Evolutionary conservation across 2,113 vertebrate genomes (phyloP).

Genomic region (Leptosomus discolor): DNA sequence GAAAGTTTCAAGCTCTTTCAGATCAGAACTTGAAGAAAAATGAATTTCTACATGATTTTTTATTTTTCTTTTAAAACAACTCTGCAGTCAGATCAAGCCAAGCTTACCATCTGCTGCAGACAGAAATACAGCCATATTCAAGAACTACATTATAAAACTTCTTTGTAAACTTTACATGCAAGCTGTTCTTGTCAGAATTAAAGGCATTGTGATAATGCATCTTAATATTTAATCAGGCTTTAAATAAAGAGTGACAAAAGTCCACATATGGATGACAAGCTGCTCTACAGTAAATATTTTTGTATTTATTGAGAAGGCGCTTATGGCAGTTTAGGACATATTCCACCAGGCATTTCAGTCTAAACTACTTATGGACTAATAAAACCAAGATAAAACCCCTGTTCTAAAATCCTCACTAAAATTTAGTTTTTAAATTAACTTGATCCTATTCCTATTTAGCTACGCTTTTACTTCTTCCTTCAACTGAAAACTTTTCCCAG

Average conservation of each 20-base stretch:
- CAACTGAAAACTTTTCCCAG: background rate
- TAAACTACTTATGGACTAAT: conserved; percentile 6
- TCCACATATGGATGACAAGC: conserved; percentile 83
- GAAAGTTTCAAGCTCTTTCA: conserved; percentile 55
- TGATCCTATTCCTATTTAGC: background rate
- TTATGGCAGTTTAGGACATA: conserved; percentile 67
- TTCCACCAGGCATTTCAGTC: conserved; percentile 55
- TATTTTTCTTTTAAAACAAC: conserved; percentile 65
- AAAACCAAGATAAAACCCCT: background rate
- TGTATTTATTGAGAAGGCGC: conserved; percentile 69
- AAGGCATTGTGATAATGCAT: conserved; percentile 76
- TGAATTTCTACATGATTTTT: conserved; percentile 62
- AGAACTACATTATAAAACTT: conserved; percentile 70
- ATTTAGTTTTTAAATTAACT: background rate
- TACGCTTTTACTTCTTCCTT: background rate
- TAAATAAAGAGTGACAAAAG: conserved; percentile 84
- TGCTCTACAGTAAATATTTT: conserved; percentile 83
- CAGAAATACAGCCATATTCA: conserved; percentile 64
- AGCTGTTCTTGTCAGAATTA: conserved; percentile 81
- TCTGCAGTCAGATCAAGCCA: conserved; percentile 68
- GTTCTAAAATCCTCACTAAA: background rate
- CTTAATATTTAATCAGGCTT: conserved; percentile 79
- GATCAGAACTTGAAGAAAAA: conserved; percentile 64
- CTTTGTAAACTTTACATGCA: conserved; percentile 70
- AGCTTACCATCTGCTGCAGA: conserved; percentile 78